Evolutionary conservation across 2,113 vertebrate species (phyloP).

Genomic region (Microtus oregoni): DNA sequence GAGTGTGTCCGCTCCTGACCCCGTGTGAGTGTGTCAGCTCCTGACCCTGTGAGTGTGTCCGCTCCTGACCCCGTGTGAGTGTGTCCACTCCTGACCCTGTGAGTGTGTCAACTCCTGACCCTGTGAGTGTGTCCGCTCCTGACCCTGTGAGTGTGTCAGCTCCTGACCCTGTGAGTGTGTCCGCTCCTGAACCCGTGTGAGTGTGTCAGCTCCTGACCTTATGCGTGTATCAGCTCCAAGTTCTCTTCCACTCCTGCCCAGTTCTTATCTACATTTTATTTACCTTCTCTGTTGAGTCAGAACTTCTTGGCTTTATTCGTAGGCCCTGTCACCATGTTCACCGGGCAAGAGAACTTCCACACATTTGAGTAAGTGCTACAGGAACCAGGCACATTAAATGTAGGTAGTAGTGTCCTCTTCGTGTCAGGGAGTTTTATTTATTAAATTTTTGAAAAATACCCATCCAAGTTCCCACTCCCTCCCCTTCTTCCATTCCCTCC

Average conservation of each 20-base stretch:
- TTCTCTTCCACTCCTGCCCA: constrained; percentile 97
- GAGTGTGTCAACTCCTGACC: too few relatives aligned
- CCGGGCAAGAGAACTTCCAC: constrained; percentile 96
- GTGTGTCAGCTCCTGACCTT: constrained; percentile 62
- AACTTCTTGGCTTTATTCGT: constrained; percentile 98
- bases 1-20: too few relatives aligned
- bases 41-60: too few relatives aligned
- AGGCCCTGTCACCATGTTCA: constrained; percentile 99
- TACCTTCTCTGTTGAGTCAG: constrained; percentile 97
- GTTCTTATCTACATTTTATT: constrained; percentile 97
- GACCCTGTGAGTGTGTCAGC: too few relatives aligned
- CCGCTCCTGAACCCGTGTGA: too few relatives aligned
- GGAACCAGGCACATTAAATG: not conserved
- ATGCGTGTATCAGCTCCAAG: constrained; percentile 97
- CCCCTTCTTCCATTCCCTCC: too few relatives aligned
- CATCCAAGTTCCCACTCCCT: too few relatives aligned
- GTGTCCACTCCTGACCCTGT: too few relatives aligned
- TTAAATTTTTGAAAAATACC: too few relatives aligned
- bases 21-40: too few relatives aligned
- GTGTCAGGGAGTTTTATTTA: not conserved
- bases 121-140: constrained; percentile 95
- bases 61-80: too few relatives aligned
- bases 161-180: too few relatives aligned
- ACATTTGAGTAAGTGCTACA: constrained; percentile 69
- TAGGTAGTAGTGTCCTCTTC: not conserved